These are phyloP conservation scores for Crossocerus cetratus DNA, from an alignment of 2,888 invertebrate genomes.

Conservation along the genomic window DNA sequence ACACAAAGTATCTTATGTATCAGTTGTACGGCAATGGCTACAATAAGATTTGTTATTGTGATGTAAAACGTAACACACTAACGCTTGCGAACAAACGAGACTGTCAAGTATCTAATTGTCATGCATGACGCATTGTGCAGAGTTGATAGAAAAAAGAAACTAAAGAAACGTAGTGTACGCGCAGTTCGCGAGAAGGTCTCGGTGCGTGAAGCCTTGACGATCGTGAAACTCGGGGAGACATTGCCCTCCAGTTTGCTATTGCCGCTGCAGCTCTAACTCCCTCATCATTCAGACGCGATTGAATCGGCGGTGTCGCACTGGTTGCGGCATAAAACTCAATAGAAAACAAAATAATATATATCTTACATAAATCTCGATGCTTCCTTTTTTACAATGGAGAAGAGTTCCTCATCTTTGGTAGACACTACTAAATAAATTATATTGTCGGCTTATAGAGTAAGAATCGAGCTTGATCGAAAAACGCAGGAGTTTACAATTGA, in stretches of 20 bases:
- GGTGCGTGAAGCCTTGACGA: slow-evolving; percentile 12
- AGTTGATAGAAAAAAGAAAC: slow-evolving; percentile 21
- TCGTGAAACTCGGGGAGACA: slow-evolving; percentile 17
- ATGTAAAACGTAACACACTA: slow-evolving; percentile 65
- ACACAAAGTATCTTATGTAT: slow-evolving; percentile 34
- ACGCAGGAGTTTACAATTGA: slow-evolving; percentile 27
- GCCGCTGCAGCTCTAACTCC: slow-evolving; percentile 1
- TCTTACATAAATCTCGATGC: slow-evolving; percentile 62
- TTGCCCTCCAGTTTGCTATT: slow-evolving; percentile 16
- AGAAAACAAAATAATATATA: slow-evolving; percentile 47
- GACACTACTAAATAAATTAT: slow-evolving; percentile 74
- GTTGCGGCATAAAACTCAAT: background rate
- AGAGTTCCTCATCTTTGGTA: slow-evolving; percentile 73
- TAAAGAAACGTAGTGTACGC: slow-evolving; percentile 7
- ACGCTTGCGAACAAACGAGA: slow-evolving; percentile 54
- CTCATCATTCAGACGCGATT: background rate
- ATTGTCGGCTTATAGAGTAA: slow-evolving; percentile 66
- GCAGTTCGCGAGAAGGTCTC: slow-evolving; percentile 14
- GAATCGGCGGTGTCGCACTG: background rate
- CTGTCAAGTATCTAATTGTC: slow-evolving; percentile 56
- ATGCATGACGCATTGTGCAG: slow-evolving; percentile 55
- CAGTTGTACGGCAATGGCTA: slow-evolving; percentile 59
- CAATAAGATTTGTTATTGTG: slow-evolving; percentile 65
- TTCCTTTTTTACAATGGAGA: slow-evolving; percentile 64
- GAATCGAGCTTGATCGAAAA: slow-evolving; percentile 41